These are phyloP conservation scores for Piaya cayana DNA, from an alignment of 2,113 vertebrate species.

Conservation along the genomic window DNA sequence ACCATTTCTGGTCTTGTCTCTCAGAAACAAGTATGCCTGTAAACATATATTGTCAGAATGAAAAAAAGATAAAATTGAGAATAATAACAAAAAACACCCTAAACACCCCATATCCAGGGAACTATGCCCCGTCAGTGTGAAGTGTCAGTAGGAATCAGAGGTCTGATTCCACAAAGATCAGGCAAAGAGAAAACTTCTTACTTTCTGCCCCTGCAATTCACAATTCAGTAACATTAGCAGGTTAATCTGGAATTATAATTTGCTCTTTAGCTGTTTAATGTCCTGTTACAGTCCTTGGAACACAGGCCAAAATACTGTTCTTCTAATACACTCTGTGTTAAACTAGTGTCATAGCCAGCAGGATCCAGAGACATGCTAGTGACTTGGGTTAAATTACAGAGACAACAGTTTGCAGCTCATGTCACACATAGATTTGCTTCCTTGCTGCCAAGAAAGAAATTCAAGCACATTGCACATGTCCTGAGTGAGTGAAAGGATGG, in stretches of 20 bases:
- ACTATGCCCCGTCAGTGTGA: not conserved
- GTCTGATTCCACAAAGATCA: not conserved
- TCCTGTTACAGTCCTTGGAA: not conserved
- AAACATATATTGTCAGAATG: not conserved
- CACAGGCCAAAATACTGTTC: not conserved
- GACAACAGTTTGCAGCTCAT: not conserved
- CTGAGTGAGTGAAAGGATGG: not conserved
- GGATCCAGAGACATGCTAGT: not conserved
- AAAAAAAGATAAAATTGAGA: not conserved
- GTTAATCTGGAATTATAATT: not conserved
- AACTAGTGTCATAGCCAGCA: not conserved
- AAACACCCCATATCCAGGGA: not conserved
- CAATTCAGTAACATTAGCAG: not conserved
- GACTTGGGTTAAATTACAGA: not conserved
- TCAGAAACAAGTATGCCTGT: not conserved
- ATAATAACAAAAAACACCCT: rapidly evolving
- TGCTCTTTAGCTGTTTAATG: not conserved
- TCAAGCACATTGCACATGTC: not conserved
- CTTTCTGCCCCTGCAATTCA: not conserved
- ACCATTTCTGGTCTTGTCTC: not conserved
- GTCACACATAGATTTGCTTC: not conserved
- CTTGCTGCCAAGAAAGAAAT: not conserved
- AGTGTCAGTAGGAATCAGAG: not conserved
- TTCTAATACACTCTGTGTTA: not conserved
- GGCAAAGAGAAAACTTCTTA: not conserved